phyloP scores from a whole-genome alignment of 2,888 invertebrate genomes.

The Leptarthrus brevirostris region DNA sequence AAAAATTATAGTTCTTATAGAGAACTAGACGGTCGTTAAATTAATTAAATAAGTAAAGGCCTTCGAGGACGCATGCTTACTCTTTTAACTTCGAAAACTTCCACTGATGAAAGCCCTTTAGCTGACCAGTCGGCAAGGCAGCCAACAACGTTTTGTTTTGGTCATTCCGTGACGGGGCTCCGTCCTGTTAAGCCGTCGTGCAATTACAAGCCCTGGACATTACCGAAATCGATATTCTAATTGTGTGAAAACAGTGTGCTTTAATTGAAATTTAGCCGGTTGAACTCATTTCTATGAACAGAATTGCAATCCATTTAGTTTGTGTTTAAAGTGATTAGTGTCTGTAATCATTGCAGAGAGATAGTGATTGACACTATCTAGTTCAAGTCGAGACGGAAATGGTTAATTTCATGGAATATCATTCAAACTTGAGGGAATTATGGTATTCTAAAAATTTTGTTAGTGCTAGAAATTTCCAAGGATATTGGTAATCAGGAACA shows the following conservation, averaged over 20 bases:
- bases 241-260: not conserved
- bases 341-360: no score
- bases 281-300: not conserved
- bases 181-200: slow-evolving; percentile 50
- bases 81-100: slow-evolving; percentile 12
- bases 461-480: no score
- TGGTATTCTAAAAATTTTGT: no score
- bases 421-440: no score
- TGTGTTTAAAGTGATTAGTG: no score
- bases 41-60: slow-evolving; percentile 33
- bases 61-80: slow-evolving; percentile 44
- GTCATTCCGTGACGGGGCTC: slow-evolving; percentile 64
- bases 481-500: slow-evolving; percentile 45
- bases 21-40: not conserved
- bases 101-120: slow-evolving; percentile 40
- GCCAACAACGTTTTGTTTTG: slow-evolving; percentile 57
- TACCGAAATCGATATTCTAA: slow-evolving; percentile 29
- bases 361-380: no score
- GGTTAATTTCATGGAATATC: no score
- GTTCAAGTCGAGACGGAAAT: no score
- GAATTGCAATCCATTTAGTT: no score
- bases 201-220: not conserved
- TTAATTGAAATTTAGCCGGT: not conserved
- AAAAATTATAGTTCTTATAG: not conserved
- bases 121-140: slow-evolving; percentile 48